Percentiles rank a stretch among this genome's conserved stretches.
phyloP scores from a whole-genome alignment of 2,797 vertebrate genomes.

The Malacoraja senta region DNA sequence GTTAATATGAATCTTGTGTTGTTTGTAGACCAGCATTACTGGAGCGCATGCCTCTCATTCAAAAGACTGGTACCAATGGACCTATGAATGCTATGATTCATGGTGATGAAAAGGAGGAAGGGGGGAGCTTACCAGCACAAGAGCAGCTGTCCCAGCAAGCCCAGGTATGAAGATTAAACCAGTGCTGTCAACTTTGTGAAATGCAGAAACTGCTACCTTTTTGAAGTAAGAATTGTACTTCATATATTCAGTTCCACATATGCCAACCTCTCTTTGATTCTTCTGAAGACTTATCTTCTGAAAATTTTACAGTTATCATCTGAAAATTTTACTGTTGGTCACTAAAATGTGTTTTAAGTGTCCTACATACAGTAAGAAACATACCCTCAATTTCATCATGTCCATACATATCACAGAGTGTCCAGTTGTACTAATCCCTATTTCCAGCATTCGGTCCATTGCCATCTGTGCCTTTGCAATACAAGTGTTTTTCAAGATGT shows the following conservation, averaged over 20 bases:
- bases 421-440: no score
- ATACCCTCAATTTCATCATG: no score
- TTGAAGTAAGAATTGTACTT: neutral
- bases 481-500: no score
- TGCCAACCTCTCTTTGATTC: neutral
- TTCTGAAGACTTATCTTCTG: neutral
- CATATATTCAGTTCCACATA: neutral
- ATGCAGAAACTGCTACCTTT: neutral
- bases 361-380: no score
- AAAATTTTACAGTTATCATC: neutral
- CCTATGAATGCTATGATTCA: conserved; percentile 14
- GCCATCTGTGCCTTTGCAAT: no score
- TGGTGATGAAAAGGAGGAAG: conserved; percentile 7
- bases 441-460: no score
- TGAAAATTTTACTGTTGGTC: neutral
- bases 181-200: neutral
- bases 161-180: neutral
- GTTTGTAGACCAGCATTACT: conserved; percentile 37
- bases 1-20: neutral
- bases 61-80: conserved; percentile 36
- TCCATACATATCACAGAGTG: no score
- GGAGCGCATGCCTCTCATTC: conserved; percentile 39
- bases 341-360: no score
- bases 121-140: neutral
- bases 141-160: conserved; percentile 29